Base-by-base conservation (phyloP, 2,113 vertebrate species). In the Thunnus maccoyii region DNA sequence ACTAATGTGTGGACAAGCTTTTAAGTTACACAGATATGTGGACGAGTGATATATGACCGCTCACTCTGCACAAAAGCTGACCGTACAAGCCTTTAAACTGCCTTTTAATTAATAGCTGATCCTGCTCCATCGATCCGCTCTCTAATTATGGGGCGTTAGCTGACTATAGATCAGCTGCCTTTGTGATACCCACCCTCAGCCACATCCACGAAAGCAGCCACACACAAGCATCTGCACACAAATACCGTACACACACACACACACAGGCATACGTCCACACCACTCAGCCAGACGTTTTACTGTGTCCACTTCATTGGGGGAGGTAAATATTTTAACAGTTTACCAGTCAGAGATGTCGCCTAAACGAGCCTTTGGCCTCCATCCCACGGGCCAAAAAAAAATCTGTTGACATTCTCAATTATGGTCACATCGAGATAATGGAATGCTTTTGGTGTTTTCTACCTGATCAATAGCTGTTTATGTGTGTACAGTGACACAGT, bases 391-490 rank as follows among this genome's bases (percentile, higher is more conserved):
- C 64, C 73, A 54, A 46, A 46, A 30, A 20, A 41, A 9, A 64
- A 17, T 25, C 32, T 84, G 72, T 41, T 63, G 69, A 76, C 63
- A 22, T 68, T 74, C 82, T 89, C 85, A 89, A 94, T 89, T 80
- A 89, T 15, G 52, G 20, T 30, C 55, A 41, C 11, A 57, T 27
- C 84, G 44, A 54, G 69, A 72, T 93, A 94, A 94, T 92, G 83
- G 83, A 93, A 93, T 77, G 87, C 82, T 87, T 83, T 71, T 60
- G 83, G 73, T 87, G 77, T 85, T 86, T 83, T 81, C 63, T 48
- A 65, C 64, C 60, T 4, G 58, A 91, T 94, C 93, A 92, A 94
- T 94, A 93, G 61, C 78, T 88, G 91, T 88, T 93, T 90, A 91
- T 92, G 87, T 80, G 85, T 85, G 74, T 86, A 81, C 32, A 64